A percentile compares a stretch with the other conserved stretches of the same genome.
Evolutionary conservation across 1,140 invertebrate genomes (phyloP).

Genomic region (Tetraneura akinire): DNA sequence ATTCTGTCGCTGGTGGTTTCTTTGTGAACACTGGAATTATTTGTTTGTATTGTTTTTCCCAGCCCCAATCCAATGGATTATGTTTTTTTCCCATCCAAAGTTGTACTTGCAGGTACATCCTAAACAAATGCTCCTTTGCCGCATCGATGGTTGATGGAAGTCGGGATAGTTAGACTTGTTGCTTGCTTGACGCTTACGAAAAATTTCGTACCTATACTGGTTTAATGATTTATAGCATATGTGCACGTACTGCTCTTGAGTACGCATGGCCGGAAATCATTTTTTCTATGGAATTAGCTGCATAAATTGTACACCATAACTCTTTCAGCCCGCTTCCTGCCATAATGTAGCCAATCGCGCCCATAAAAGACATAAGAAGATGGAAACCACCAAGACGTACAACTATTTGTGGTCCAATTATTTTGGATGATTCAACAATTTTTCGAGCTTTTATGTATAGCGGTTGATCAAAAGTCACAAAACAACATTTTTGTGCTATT

Average conservation of each 20-base stretch:
- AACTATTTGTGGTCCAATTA: background rate
- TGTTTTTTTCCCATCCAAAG: background rate
- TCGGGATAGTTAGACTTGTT: background rate
- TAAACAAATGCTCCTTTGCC: background rate
- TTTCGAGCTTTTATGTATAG: conserved; percentile 16
- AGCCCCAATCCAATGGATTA: background rate
- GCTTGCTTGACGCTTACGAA: too few relatives aligned
- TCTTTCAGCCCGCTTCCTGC: background rate
- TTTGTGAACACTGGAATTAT: background rate
- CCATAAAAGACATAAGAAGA: conserved; percentile 41
- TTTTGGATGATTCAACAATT: background rate
- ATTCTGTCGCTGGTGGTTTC: conserved; percentile 16
- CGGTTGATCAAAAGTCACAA: conserved; percentile 39
- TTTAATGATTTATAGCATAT: too few relatives aligned
- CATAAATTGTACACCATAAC: conserved; percentile 1
- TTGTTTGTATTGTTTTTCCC: background rate
- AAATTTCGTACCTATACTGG: too few relatives aligned
- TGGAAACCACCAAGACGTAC: conserved; percentile 41
- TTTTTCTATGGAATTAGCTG: too few relatives aligned
- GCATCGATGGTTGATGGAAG: background rate
- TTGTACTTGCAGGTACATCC: conserved; percentile 13
- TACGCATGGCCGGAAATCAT: too few relatives aligned
- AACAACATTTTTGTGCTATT: conserved; percentile 3
- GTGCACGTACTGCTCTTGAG: too few relatives aligned
- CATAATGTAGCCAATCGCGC: conserved; percentile 27